These are phyloP conservation scores for Dendronephthya gigantea DNA, from an alignment of 64 coral and sea anemone species.

Conservation along the genomic window DNA sequence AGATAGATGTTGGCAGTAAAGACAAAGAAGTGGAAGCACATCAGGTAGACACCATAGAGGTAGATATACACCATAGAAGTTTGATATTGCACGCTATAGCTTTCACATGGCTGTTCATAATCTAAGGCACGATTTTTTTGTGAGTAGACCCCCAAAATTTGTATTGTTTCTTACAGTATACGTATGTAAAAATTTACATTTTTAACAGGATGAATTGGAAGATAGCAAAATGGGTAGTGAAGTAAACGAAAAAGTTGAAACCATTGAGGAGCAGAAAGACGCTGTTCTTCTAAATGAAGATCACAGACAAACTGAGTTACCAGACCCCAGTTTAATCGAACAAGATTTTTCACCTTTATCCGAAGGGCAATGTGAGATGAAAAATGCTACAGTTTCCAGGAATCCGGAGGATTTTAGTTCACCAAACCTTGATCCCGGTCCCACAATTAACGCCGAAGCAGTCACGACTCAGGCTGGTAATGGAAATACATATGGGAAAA, in stretches of 20 bases:
- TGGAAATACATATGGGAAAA: slow-evolving; percentile 48
- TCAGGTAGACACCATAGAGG: neutral
- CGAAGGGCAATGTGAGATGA: neutral
- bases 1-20: neutral
- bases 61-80: too few species aligned
- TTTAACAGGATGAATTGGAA: neutral
- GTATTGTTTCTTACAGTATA: too few species aligned
- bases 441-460: neutral
- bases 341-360: neutral
- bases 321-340: too few species aligned
- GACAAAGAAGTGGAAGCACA: neutral
- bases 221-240: neutral
- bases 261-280: neutral
- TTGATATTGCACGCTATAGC: too few species aligned
- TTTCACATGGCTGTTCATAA: too few species aligned
- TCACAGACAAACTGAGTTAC: neutral
- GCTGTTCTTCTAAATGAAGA: neutral
- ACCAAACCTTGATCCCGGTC: neutral
- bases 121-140: too few species aligned
- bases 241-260: neutral
- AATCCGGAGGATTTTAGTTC: neutral
- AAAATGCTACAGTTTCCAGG: neutral
- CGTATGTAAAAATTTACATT: too few species aligned
- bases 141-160: too few species aligned
- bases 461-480: neutral